Percentiles rank a stretch among this genome's conserved stretches.
These are phyloP conservation scores for Rhizoglyphus robini DNA, from an alignment of 1,140 invertebrate genomes.

Conservation along the genomic window DNA sequence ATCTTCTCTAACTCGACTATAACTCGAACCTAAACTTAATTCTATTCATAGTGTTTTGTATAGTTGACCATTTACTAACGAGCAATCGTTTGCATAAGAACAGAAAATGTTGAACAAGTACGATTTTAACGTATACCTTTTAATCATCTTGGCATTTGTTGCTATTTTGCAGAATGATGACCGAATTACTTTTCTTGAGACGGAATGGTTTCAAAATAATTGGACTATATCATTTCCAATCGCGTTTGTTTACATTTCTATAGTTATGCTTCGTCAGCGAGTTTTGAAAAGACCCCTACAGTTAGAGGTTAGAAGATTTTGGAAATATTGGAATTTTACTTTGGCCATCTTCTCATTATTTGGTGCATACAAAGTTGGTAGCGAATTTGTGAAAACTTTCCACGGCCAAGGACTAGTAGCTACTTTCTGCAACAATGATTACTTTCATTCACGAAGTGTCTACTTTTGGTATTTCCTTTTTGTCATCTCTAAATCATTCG, in stretches of 20 bases:
- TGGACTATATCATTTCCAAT: conserved; percentile 18
- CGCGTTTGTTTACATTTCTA: conserved; percentile 62
- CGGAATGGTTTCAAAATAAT: conserved; percentile 18
- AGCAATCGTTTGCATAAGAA: not conserved
- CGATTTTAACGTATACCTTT: not conserved
- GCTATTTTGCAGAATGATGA: not conserved
- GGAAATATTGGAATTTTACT: conserved; percentile 33
- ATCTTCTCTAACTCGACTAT: too few relatives aligned
- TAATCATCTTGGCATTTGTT: not conserved
- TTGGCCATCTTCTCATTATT: conserved; percentile 66
- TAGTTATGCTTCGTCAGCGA: conserved; percentile 76
- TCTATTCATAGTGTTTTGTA: too few relatives aligned
- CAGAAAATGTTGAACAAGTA: not conserved
- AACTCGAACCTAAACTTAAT: too few relatives aligned
- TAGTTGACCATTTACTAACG: too few relatives aligned
- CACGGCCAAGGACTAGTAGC: conserved; percentile 74
- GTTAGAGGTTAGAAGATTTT: conserved; percentile 21
- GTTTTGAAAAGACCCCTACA: too few relatives aligned
- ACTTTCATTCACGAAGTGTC: conserved; percentile 70
- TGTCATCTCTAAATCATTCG: conserved; percentile 65
- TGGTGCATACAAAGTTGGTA: conserved; percentile 66
- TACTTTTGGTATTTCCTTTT: conserved; percentile 94
- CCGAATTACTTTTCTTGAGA: not conserved
- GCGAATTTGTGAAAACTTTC: conserved; percentile 69
- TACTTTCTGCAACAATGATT: conserved; percentile 79